Evolutionary conservation across 2,797 vertebrate genomes (phyloP).

Genomic region (Ctenopoma kingsleyae): DNA sequence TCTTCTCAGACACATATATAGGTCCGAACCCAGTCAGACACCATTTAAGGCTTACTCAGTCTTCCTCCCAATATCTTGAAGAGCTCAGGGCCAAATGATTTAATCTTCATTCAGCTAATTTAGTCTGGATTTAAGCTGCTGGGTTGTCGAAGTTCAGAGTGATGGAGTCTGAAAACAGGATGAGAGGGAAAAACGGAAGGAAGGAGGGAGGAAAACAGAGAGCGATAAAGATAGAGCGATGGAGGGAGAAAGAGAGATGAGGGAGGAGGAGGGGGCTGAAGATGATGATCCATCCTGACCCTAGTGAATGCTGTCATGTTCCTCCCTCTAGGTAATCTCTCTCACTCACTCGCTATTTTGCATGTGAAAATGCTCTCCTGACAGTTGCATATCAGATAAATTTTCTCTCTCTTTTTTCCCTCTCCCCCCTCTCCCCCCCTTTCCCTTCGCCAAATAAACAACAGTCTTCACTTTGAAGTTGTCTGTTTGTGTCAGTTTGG

Average conservation of each 20-base stretch:
- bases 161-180: slow-evolving; percentile 84
- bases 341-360: slow-evolving; percentile 84
- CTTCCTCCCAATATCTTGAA: slow-evolving; percentile 81
- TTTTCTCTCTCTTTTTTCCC: slow-evolving; percentile 53
- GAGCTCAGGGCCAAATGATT: slow-evolving; percentile 84
- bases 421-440: slow-evolving; percentile 20
- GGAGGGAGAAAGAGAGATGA: slow-evolving; percentile 56
- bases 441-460: slow-evolving; percentile 82
- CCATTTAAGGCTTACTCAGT: slow-evolving; percentile 81
- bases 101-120: slow-evolving; percentile 88
- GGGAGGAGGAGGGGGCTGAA: slow-evolving; percentile 56
- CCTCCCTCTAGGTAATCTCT: slow-evolving; percentile 85
- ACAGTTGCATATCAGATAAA: slow-evolving; percentile 85
- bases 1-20: slow-evolving; percentile 70
- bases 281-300: slow-evolving; percentile 84
- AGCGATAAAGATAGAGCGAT: slow-evolving; percentile 74
- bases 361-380: slow-evolving; percentile 85
- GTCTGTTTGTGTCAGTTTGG: slow-evolving; percentile 86
- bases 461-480: slow-evolving; percentile 87
- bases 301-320: slow-evolving; percentile 84
- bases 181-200: slow-evolving; percentile 75
- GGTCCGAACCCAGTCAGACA: slow-evolving; percentile 78
- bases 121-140: slow-evolving; percentile 84
- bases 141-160: slow-evolving; percentile 83
- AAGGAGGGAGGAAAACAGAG: slow-evolving; percentile 61